phyloP scores from a whole-genome alignment of 2,113 vertebrate species.

The Macroglossus sobrinus region DNA sequence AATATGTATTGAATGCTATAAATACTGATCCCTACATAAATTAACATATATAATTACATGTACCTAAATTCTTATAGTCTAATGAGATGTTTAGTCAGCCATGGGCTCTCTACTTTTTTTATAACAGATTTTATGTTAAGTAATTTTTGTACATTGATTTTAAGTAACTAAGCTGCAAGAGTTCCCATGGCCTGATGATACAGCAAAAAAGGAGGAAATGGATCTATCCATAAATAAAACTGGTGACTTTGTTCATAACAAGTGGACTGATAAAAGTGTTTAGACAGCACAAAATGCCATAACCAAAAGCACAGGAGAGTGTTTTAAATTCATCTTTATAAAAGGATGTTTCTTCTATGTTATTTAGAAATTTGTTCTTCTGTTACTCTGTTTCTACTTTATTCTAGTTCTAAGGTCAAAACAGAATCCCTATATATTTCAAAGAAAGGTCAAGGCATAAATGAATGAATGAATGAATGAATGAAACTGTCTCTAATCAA shows the following conservation, averaged over 20 bases:
- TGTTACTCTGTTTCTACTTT: background rate
- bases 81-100: background rate
- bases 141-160: background rate
- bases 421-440: background rate
- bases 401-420: slow-evolving; percentile 17
- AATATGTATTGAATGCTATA: background rate
- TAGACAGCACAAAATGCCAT: background rate
- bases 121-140: background rate
- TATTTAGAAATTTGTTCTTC: background rate
- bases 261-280: background rate
- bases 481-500: background rate
- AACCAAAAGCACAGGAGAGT: background rate
- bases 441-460: background rate
- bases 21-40: background rate
- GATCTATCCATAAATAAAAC: background rate
- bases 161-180: background rate
- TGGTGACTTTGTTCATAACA: background rate
- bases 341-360: background rate
- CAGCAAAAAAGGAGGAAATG: background rate
- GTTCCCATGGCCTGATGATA: background rate
- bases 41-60: background rate
- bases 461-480: background rate
- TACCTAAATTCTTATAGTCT: background rate
- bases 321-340: background rate
- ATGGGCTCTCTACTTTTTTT: background rate